A percentile compares a stretch with the other conserved stretches of the same genome.
Conservation (phyloP, 2,888 invertebrate species). For the Oegoconia quadripuncta region DNA sequence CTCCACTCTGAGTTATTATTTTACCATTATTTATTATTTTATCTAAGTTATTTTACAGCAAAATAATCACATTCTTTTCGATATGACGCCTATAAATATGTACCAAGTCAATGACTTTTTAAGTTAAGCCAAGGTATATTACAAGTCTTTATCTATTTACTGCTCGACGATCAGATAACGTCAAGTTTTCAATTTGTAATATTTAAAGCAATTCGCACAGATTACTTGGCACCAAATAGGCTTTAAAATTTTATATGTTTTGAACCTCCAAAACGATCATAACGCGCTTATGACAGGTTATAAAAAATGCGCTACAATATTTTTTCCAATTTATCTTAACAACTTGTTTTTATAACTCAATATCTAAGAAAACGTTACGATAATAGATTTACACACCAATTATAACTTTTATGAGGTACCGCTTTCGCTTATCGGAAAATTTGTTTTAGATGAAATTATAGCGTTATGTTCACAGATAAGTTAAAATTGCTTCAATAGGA, state of each 20-base stretch:
- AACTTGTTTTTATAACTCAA: constrained; percentile 41
- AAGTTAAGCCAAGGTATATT: too few species aligned
- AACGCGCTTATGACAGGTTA: constrained; percentile 66
- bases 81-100: too few species aligned
- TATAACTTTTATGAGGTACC: constrained; percentile 47
- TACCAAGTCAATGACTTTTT: too few species aligned
- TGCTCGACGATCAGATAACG: too few species aligned
- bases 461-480: constrained; percentile 18
- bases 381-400: constrained; percentile 67
- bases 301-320: constrained; percentile 64
- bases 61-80: too few species aligned
- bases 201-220: constrained; percentile 43
- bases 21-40: too few species aligned
- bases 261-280: constrained; percentile 68
- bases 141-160: too few species aligned
- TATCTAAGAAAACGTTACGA: constrained; percentile 39
- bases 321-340: constrained; percentile 74
- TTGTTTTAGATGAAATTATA: constrained; percentile 24
- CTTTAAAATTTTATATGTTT: constrained; percentile 66
- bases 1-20: too few species aligned
- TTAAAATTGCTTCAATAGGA: constrained; percentile 9
- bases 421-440: constrained; percentile 37
- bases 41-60: too few species aligned
- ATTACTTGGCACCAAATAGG: constrained; percentile 54
- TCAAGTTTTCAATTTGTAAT: constrained; percentile 43